Evolutionary conservation across 2,113 vertebrate genomes (phyloP).

Genomic region (Xenopus laevis): DNA sequence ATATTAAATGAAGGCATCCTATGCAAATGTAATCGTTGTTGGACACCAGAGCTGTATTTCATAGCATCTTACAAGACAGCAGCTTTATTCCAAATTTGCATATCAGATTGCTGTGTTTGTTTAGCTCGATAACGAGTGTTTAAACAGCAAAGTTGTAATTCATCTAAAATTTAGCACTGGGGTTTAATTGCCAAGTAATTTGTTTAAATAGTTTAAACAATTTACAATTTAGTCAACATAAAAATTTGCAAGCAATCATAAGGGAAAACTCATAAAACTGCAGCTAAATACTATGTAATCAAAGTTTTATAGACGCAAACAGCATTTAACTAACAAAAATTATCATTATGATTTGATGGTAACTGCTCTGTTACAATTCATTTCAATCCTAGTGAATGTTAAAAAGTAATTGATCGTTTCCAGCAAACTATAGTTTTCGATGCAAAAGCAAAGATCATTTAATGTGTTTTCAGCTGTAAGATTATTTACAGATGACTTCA

Average conservation of each 20-base stretch:
- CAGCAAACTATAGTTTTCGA: conserved; percentile 50
- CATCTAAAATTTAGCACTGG: conserved; percentile 77
- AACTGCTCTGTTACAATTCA: conserved; percentile 87
- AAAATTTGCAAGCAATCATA: conserved; percentile 93
- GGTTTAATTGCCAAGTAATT: conserved; percentile 83
- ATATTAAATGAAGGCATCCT: no score
- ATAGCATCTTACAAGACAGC: conserved; percentile 54
- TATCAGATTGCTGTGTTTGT: conserved; percentile 68
- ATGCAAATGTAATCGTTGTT: not conserved
- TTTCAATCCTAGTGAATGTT: conserved; percentile 66
- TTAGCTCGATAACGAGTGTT: conserved; percentile 69
- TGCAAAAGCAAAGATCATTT: conserved; percentile 55
- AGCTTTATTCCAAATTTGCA: conserved; percentile 57
- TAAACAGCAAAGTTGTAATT: conserved; percentile 79
- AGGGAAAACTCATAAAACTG: conserved; percentile 91
- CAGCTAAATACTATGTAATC: conserved; percentile 95
- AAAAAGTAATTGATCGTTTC: conserved; percentile 36
- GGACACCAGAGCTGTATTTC: conserved; percentile 9
- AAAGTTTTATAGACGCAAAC: conserved; percentile 97
- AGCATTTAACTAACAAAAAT: conserved; percentile 97
- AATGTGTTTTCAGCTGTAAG: conserved; percentile 51
- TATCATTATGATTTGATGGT: conserved; percentile 96
- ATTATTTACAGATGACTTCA: conserved; percentile 57
- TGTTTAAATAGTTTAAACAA: conserved; percentile 83
- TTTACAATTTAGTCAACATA: conserved; percentile 85